Conservation (phyloP, 2,888 invertebrate species). For the Coenonympha arcania region DNA sequence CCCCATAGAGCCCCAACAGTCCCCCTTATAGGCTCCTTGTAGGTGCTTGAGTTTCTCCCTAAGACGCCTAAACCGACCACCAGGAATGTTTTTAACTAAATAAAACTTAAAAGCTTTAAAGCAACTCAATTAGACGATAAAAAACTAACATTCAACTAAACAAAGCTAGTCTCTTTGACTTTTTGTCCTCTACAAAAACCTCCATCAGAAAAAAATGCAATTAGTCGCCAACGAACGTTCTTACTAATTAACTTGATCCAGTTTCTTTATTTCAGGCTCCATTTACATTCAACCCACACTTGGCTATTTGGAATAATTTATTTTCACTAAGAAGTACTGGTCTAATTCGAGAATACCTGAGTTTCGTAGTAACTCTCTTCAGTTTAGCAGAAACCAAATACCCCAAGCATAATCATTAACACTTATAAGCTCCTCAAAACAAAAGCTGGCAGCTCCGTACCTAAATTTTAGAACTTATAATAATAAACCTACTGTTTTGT, state of each 20-base stretch:
- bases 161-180: slow-evolving; percentile 46
- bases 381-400: slow-evolving; percentile 10
- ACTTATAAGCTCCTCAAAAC: too few species aligned
- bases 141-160: background rate
- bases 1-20: too few species aligned
- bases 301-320: slow-evolving; percentile 21
- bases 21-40: too few species aligned
- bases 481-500: too few species aligned
- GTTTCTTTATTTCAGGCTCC: slow-evolving; percentile 51
- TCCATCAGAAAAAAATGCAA: slow-evolving; percentile 56
- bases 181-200: slow-evolving; percentile 50
- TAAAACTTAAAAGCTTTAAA: too few species aligned
- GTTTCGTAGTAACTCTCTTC: background rate
- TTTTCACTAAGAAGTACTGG: slow-evolving; percentile 6
- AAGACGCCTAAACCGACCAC: too few species aligned
- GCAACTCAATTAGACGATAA: too few species aligned
- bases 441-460: too few species aligned
- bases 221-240: slow-evolving; percentile 62
- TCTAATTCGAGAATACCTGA: background rate
- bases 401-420: too few species aligned
- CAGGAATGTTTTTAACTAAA: too few species aligned
- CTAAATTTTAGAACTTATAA: too few species aligned
- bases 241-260: slow-evolving; percentile 65
- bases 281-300: slow-evolving; percentile 43
- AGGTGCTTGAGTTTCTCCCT: too few species aligned